Evolutionary conservation across 2,113 vertebrate genomes (phyloP).

Genomic region (Siniperca knerii): DNA sequence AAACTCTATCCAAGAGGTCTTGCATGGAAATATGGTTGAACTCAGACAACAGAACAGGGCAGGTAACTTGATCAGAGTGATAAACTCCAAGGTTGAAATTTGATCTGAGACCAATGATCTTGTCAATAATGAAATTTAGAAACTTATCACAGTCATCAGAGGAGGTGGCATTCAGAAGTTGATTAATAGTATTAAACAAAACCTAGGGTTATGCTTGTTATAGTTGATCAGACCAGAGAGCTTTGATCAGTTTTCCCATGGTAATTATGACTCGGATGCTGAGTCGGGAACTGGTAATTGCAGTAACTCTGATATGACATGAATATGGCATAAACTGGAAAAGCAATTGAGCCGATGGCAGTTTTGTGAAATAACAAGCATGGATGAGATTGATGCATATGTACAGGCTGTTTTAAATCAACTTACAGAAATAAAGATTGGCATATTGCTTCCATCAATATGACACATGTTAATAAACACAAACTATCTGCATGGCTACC

Average conservation of each 20-base stretch:
- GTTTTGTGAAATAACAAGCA: neutral
- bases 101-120: no score
- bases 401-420: neutral
- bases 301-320: neutral
- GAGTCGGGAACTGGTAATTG: neutral
- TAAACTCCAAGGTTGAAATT: no score
- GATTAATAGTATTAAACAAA: no score
- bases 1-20: no score
- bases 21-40: no score
- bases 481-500: constrained; percentile 1
- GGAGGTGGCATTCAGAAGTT: no score
- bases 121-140: no score
- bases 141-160: no score
- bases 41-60: no score
- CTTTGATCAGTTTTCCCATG: neutral
- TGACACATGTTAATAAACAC: neutral
- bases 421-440: neutral
- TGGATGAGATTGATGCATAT: neutral
- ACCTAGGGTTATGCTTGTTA: no score
- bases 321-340: neutral
- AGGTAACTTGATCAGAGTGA: no score
- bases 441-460: neutral
- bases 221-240: no score
- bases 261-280: neutral
- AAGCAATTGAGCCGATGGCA: neutral